Percentiles rank a stretch among this genome's conserved stretches.
These are phyloP conservation scores for Alca torda DNA, from an alignment of 2,797 vertebrate species.

Conservation along the genomic window DNA sequence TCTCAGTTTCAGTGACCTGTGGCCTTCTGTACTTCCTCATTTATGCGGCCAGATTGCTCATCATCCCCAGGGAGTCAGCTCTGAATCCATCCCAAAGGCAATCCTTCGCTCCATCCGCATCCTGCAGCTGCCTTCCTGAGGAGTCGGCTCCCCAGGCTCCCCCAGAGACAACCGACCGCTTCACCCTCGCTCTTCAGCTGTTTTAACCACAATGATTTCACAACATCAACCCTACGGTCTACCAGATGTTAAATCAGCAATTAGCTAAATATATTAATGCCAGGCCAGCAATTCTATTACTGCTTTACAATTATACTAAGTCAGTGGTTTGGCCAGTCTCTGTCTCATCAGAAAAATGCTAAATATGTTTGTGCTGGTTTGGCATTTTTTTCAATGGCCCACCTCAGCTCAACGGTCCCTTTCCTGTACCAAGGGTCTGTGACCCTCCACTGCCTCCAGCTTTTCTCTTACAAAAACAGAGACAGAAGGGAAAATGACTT, in stretches of 20 bases:
- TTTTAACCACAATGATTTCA: neutral
- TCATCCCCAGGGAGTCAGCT: neutral
- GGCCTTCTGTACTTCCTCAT: neutral
- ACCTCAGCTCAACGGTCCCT: neutral
- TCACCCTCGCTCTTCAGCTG: neutral
- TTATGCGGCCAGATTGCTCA: neutral
- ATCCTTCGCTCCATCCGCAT: accelerated
- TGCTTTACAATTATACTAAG: neutral
- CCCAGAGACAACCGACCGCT: neutral
- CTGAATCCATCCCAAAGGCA: neutral
- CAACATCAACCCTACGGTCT: neutral
- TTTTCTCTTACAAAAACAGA: neutral
- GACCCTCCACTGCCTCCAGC: neutral
- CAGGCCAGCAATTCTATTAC: neutral
- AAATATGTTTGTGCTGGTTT: neutral
- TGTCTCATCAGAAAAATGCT: neutral
- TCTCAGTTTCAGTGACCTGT: neutral
- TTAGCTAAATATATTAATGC: neutral
- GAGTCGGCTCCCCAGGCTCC: neutral
- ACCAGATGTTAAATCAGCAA: constrained; percentile 12
- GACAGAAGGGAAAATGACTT: neutral
- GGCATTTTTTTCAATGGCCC: neutral
- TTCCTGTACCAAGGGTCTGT: neutral
- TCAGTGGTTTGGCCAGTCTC: neutral
- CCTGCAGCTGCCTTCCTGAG: neutral